Conservation (phyloP, 2,888 invertebrate genomes). For the Stratiomys singularior region DNA sequence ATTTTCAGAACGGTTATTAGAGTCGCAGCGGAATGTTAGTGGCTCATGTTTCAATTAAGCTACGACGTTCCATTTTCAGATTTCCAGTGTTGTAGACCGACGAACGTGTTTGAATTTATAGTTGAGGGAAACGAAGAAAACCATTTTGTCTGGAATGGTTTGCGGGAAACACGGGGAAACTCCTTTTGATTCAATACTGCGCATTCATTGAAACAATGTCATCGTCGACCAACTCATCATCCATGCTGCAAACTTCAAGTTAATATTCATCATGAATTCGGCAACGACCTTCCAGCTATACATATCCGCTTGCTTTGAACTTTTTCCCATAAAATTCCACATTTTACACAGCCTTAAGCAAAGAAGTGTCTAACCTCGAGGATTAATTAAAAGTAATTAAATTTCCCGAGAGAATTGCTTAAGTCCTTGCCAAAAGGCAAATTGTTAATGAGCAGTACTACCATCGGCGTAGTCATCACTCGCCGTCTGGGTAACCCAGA, state of each 20-base stretch:
- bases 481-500: background rate
- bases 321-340: background rate
- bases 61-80: too few relatives aligned
- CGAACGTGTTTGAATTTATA: too few relatives aligned
- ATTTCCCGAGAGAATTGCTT: background rate
- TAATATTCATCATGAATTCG: too few relatives aligned
- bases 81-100: background rate
- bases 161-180: too few relatives aligned
- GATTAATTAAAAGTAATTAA: slow-evolving; percentile 42
- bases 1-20: too few relatives aligned
- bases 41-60: too few relatives aligned
- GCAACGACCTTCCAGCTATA: background rate
- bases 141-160: too few relatives aligned
- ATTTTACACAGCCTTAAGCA: background rate
- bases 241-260: background rate
- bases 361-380: slow-evolving; percentile 20
- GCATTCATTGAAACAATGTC: background rate
- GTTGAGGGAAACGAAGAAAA: too few relatives aligned
- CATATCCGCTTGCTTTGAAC: background rate
- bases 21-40: too few relatives aligned
- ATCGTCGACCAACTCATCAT: background rate
- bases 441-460: background rate
- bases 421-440: background rate
- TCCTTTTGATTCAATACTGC: too few relatives aligned
- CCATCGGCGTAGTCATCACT: background rate